Evolutionary conservation across 2,113 vertebrate genomes (phyloP).

Genomic region (Lampris megalopsis): DNA sequence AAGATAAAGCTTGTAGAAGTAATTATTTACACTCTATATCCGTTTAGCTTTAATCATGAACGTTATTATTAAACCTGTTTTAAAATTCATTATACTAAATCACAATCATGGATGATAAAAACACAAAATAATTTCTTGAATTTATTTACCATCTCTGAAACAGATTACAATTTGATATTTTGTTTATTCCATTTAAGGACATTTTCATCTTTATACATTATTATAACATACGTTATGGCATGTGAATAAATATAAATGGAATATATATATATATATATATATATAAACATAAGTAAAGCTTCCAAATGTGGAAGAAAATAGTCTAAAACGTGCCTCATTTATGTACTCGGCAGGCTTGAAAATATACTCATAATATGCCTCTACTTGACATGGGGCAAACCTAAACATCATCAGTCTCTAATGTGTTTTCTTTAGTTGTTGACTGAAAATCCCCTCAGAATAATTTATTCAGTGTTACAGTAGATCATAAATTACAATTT

Average conservation of each 20-base stretch:
- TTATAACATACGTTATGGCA: conserved; percentile 52
- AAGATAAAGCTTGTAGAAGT: too few species aligned
- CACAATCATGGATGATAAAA: neutral
- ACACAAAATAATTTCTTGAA: conserved; percentile 22
- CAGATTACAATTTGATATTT: conserved; percentile 69
- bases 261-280: conserved; percentile 30
- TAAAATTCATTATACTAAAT: too few species aligned
- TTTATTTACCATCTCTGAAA: conserved; percentile 76
- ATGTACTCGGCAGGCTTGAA: conserved; percentile 53
- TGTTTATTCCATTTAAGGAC: conserved; percentile 54
- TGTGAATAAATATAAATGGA: conserved; percentile 82
- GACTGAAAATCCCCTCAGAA: conserved; percentile 18
- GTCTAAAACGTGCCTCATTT: conserved; percentile 63
- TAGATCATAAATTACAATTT: conserved; percentile 36
- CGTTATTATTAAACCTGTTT: too few species aligned
- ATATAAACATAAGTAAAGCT: conserved; percentile 68
- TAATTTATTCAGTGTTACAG: conserved; percentile 23
- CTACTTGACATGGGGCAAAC: conserved; percentile 20
- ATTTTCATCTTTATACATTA: conserved; percentile 61
- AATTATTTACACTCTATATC: too few species aligned
- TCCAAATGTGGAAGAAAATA: conserved; percentile 85
- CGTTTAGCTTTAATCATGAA: too few species aligned
- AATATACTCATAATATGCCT: conserved; percentile 20
- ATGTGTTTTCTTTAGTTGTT: neutral
- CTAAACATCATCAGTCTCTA: neutral